phyloP scores from a whole-genome alignment of 2,888 invertebrate genomes.

The Tanytarsus gracilentus region DNA sequence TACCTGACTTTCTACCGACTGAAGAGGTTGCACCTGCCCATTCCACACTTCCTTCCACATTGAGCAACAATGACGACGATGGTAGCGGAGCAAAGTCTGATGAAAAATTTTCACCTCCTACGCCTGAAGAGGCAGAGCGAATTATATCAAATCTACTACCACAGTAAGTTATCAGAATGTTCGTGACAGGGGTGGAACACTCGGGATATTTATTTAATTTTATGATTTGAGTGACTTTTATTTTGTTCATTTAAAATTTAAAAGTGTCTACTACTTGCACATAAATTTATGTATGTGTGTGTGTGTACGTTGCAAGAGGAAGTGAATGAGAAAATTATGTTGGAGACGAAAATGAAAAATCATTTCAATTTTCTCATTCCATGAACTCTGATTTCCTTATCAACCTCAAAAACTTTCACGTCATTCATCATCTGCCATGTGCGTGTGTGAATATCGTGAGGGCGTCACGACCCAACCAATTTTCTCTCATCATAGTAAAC shows the following conservation, averaged over 20 bases:
- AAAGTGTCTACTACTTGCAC: no score
- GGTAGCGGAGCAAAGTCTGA: constrained; percentile 38
- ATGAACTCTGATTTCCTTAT: constrained; percentile 19
- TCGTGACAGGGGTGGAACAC: no score
- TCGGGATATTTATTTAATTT: no score
- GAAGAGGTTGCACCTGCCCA: constrained; percentile 39
- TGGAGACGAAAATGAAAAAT: constrained; percentile 23
- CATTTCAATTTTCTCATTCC: constrained; percentile 24
- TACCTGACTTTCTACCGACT: constrained; percentile 59
- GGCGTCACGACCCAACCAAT: neutral
- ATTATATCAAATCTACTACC: constrained; percentile 67
- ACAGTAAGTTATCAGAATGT: constrained; percentile 54
- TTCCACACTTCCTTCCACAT: constrained; percentile 40
- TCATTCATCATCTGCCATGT: neutral
- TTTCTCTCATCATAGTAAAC: neutral
- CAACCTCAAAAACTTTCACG: neutral
- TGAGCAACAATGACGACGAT: no score
- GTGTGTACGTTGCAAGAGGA: neutral
- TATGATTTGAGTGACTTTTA: neutral
- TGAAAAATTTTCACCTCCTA: constrained; percentile 48
- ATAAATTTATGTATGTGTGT: no score
- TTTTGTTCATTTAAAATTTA: no score
- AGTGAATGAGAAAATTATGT: constrained; percentile 7
- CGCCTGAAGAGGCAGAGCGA: constrained; percentile 66
- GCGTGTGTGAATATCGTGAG: no score